Evolutionary conservation across 2,113 vertebrate species (phyloP).

Genomic region (Mastomys natalensis): DNA sequence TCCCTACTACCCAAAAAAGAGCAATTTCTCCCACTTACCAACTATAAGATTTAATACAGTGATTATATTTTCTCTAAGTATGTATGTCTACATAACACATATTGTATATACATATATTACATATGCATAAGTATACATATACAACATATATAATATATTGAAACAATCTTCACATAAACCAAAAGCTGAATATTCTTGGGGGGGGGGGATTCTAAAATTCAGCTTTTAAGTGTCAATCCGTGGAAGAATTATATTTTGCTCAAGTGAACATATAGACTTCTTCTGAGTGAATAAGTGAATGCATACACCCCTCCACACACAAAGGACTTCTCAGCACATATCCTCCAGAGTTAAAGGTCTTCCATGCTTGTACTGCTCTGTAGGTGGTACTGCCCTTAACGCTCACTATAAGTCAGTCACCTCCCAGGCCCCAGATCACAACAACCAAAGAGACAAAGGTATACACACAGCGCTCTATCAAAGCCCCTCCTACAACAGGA

Average conservation of each 20-base stretch:
- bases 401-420: not conserved
- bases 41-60: not conserved
- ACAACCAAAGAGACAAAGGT: not conserved
- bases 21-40: not conserved
- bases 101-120: not conserved
- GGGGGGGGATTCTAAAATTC: not conserved
- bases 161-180: constrained; percentile 28
- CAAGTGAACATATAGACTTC: constrained; percentile 22
- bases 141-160: not conserved
- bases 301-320: not conserved
- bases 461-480: not conserved
- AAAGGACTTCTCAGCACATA: not conserved
- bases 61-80: constrained; percentile 26
- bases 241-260: constrained; percentile 50
- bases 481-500: not conserved
- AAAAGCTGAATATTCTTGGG: constrained; percentile 11
- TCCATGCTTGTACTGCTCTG: not conserved
- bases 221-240: constrained; percentile 42
- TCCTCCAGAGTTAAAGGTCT: not conserved
- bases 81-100: not conserved
- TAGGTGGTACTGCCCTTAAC: not conserved
- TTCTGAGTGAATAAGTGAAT: constrained; percentile 35
- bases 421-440: not conserved
- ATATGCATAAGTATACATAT: not conserved
- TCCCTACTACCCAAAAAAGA: not conserved